Base-by-base conservation (phyloP, 2,113 vertebrate species). In the Acanthochromis polyacanthus region DNA sequence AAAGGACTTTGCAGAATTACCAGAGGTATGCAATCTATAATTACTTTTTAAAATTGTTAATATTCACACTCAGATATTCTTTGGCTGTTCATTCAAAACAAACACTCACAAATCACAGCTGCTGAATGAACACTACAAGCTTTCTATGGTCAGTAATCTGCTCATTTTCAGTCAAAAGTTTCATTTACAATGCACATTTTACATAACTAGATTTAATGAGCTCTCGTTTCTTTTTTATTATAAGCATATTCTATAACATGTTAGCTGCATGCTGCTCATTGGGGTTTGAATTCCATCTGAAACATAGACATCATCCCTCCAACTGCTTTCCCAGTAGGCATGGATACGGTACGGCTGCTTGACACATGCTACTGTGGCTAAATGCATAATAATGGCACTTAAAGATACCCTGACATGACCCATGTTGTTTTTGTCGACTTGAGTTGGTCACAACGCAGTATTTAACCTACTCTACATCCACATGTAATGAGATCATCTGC, bases 101-200 rank as follows among this genome's bases (percentile, higher is more conserved):
- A 5, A 25, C 67, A 8, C 48, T 57, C 23, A 69, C 67, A 78
- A 83, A 81, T 74, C 69, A 66, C 78, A 88, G 83, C 78, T 86
- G 84, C 83, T 91, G 78, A 89, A 70, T 61, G 56, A 91, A 67
- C 73, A 30, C 61, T 20, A 48, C 71, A 55, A 67, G 36, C 50
- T 57, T 67, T 62, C 32, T 38, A 51, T 90, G 85, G 68, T 87
- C 70, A 84, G 77, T 82, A 76, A 74, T 78, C 16, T 38, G 56
- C 48, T 23, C 17, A 60, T 69, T 32, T 50, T 2, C 45, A 69
- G 53, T 32, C 4, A 78, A 17, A n/a, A 57, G 59, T 3, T 7
- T 51, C 36, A 75, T 78, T 63, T 23, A 64, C 10, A 56, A 55
- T 45, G 36, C 32, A 71, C 28, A 28, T 68, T 69, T 71, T 48